These are phyloP conservation scores for Melieria omissa DNA, from an alignment of 2,888 invertebrate genomes.

Conservation along the genomic window DNA sequence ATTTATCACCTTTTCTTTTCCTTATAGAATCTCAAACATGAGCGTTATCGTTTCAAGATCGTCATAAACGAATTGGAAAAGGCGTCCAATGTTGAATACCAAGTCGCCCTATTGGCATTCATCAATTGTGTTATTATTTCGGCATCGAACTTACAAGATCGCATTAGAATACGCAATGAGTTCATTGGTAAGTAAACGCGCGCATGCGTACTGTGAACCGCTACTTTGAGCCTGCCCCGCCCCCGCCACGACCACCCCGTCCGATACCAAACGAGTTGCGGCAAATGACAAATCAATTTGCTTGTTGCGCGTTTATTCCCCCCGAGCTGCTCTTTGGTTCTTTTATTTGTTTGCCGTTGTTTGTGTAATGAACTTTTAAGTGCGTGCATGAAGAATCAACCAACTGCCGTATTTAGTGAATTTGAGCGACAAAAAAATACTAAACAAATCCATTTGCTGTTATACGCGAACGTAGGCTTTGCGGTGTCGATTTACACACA, in stretches of 20 bases:
- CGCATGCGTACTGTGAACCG: background rate
- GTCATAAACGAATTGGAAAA: slow-evolving; percentile 89
- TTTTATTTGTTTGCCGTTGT: slow-evolving; percentile 9
- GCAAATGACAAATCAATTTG: slow-evolving; percentile 17
- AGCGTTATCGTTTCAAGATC: slow-evolving; percentile 89
- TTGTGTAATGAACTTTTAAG: slow-evolving; percentile 25
- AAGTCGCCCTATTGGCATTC: slow-evolving; percentile 91
- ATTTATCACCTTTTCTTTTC: slow-evolving; percentile 17
- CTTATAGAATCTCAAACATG: slow-evolving; percentile 81
- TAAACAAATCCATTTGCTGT: too few species aligned
- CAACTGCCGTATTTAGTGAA: background rate
- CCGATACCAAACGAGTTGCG: too few species aligned
- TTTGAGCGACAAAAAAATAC: background rate
- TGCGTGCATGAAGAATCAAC: slow-evolving; percentile 19
- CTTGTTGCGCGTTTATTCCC: slow-evolving; percentile 7
- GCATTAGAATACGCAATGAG: slow-evolving; percentile 90
- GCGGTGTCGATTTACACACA: slow-evolving; percentile 6
- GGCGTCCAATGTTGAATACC: slow-evolving; percentile 83
- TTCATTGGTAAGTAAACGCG: slow-evolving; percentile 82
- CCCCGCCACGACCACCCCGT: too few species aligned
- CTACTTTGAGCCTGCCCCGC: background rate
- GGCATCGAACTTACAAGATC: slow-evolving; percentile 85
- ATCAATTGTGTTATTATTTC: slow-evolving; percentile 96
- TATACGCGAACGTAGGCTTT: slow-evolving; percentile 25
- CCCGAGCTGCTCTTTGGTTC: background rate